Conservation (phyloP, 2,113 vertebrate species). For the Sapajus apella region DNA sequence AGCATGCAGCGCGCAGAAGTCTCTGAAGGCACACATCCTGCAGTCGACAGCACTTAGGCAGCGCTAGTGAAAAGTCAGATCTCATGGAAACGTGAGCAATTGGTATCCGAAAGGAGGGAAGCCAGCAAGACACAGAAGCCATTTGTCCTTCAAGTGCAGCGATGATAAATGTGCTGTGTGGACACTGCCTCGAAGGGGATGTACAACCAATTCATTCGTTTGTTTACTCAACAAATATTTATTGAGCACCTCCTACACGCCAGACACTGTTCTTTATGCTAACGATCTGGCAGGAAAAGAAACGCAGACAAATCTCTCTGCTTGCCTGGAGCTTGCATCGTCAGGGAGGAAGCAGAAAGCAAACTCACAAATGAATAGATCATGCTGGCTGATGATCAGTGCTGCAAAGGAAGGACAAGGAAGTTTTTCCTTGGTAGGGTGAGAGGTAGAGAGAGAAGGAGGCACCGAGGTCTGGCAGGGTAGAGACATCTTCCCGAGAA, state of each 20-base stretch:
- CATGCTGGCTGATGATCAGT: not conserved
- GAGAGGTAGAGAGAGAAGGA: rapidly evolving
- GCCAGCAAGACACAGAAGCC: not conserved
- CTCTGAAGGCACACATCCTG: rapidly evolving
- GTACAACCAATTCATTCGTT: rapidly evolving
- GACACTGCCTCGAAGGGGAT: not conserved
- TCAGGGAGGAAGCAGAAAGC: not conserved
- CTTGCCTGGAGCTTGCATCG: rapidly evolving
- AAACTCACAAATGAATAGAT: not conserved
- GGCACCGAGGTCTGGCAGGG: too few species aligned
- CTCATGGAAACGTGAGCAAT: rapidly evolving
- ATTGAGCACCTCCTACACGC: not conserved
- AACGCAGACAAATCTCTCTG: not conserved
- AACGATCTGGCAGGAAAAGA: not conserved
- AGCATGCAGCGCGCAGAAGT: rapidly evolving
- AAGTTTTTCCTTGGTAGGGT: too few species aligned
- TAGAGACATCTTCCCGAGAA: not conserved
- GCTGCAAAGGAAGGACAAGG: not conserved
- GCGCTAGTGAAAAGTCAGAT: too few species aligned
- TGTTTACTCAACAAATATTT: not conserved
- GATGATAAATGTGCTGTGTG: rapidly evolving
- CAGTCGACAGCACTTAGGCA: rapidly evolving
- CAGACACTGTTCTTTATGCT: too few species aligned
- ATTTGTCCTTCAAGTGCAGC: rapidly evolving
- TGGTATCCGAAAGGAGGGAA: rapidly evolving